Evolutionary conservation across 2,797 vertebrate species (phyloP).

Genomic region (Botia almorhae): DNA sequence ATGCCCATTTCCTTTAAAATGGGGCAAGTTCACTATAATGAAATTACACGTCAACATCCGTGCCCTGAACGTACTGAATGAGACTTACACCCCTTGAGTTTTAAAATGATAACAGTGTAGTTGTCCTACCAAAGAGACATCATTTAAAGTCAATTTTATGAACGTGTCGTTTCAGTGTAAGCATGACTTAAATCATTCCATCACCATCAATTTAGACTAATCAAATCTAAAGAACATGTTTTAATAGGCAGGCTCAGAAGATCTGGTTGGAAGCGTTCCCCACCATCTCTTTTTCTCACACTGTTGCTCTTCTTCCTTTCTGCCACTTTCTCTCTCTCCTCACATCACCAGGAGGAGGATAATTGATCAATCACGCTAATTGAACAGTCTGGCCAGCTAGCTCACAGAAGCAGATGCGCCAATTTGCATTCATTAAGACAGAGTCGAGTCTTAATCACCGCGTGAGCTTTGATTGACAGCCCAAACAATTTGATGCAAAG

Average conservation of each 20-base stretch:
- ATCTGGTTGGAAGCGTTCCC: conserved; percentile 37
- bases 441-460: conserved; percentile 81
- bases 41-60: conserved; percentile 9
- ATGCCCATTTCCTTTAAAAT: conserved; percentile 6
- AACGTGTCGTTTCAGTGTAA: conserved; percentile 30
- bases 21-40: neutral
- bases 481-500: conserved; percentile 70
- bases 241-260: conserved; percentile 50
- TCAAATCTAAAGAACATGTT: conserved; percentile 59
- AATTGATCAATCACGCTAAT: conserved; percentile 88
- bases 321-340: conserved; percentile 34
- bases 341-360: conserved; percentile 74
- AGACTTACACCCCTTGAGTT: conserved; percentile 1
- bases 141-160: conserved; percentile 45
- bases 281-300: conserved; percentile 23
- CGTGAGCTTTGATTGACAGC: conserved; percentile 79
- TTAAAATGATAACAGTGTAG: conserved; percentile 10
- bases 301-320: conserved; percentile 60
- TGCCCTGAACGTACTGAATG: neutral
- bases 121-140: conserved; percentile 30
- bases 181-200: conserved; percentile 46
- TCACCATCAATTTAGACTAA: conserved; percentile 57
- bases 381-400: conserved; percentile 84
- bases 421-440: conserved; percentile 86
- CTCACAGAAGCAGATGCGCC: conserved; percentile 84